These are phyloP conservation scores for Synergus itoensis DNA, from an alignment of 2,888 invertebrate species.

Conservation along the genomic window DNA sequence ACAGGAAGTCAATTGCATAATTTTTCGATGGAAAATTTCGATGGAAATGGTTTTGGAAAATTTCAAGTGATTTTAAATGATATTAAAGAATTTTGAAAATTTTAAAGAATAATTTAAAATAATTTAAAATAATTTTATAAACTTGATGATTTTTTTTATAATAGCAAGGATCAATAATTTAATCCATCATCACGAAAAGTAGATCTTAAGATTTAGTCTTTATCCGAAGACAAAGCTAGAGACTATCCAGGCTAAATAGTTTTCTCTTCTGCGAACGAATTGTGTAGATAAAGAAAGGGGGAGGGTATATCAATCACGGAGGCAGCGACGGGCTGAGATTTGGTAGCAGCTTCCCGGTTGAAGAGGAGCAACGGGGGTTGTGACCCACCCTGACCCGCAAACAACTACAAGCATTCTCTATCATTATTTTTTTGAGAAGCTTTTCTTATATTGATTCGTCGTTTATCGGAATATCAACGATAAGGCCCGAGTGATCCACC, in stretches of 20 bases:
- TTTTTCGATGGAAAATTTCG: no score
- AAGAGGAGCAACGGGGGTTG: conserved; percentile 55
- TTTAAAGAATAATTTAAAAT: no score
- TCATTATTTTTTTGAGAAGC: conserved; percentile 69
- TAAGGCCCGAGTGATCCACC: conserved; percentile 43
- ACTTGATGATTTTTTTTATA: no score
- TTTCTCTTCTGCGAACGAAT: conserved; percentile 59
- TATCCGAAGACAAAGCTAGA: conserved; percentile 7
- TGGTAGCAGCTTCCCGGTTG: conserved; percentile 68
- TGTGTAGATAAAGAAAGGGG: conserved; percentile 62
- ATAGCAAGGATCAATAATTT: neutral
- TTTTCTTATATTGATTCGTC: conserved; percentile 61
- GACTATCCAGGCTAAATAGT: conserved; percentile 56
- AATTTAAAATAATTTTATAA: no score
- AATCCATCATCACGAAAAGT: conserved; percentile 15
- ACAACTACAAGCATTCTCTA: conserved; percentile 66
- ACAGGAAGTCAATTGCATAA: neutral
- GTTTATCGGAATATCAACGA: conserved; percentile 64
- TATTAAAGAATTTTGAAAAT: no score
- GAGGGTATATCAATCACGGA: conserved; percentile 71
- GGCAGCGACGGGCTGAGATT: conserved; percentile 71
- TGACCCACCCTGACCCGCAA: conserved; percentile 56
- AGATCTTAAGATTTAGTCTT: conserved; percentile 41
- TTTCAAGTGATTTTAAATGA: no score
- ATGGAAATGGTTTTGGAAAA: no score